A percentile compares a stretch with the other conserved stretches of the same genome.
These are phyloP conservation scores for Lasioglossum morio DNA, from an alignment of 2,888 invertebrate species.

Conservation along the genomic window DNA sequence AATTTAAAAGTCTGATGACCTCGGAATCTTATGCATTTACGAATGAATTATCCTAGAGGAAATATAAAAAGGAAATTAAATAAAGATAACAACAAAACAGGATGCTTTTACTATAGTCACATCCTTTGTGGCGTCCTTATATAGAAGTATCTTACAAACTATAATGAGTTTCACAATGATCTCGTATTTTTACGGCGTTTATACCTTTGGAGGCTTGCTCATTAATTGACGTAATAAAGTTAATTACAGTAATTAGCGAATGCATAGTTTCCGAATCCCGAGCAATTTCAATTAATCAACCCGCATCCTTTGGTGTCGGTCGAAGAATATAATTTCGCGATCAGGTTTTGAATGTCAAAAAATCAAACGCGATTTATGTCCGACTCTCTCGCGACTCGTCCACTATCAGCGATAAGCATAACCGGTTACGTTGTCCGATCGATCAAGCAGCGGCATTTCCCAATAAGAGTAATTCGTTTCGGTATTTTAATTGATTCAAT, in stretches of 20 bases:
- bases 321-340: background rate
- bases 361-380: conserved; percentile 9
- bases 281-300: background rate
- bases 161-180: background rate
- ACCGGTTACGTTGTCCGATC: conserved; percentile 37
- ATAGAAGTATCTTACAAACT: too few species aligned
- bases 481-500: conserved; percentile 48
- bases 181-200: background rate
- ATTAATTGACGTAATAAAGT: background rate
- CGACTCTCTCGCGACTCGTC: conserved; percentile 14
- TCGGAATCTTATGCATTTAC: too few species aligned
- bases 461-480: conserved; percentile 36
- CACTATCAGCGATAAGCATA: conserved; percentile 39
- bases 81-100: background rate
- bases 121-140: too few species aligned
- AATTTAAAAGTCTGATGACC: background rate
- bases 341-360: conserved; percentile 4
- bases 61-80: background rate
- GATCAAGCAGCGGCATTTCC: conserved; percentile 23
- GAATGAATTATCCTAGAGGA: background rate
- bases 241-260: background rate
- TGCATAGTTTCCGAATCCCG: background rate
- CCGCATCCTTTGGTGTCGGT: too few species aligned
- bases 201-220: background rate
- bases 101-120: background rate